Evolutionary conservation across 2,797 vertebrate species (phyloP), one percentile per base, ranked within the genome.

Genomic region (Eulemur coronatus): DNA sequence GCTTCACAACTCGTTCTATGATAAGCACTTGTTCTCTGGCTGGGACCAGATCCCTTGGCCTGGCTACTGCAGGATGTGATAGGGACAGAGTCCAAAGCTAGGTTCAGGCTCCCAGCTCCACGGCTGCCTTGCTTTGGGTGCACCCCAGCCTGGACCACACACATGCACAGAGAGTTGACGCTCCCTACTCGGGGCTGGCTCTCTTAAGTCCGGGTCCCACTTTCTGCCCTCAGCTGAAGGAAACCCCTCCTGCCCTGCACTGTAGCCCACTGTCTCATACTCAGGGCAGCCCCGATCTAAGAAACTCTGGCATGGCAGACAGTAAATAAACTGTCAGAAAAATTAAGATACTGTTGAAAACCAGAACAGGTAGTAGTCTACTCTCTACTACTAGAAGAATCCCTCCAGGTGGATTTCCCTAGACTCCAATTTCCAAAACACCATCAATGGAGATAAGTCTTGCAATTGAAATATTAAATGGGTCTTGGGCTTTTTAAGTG

Each of bases 21-120:
- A 98, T 96, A 98, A 98, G 97, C 22, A 15, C 86, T 97, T 91
- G 96, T 95, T 98, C 97, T 98, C 96, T 92, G 97, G 93, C 96
- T 97, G 81, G 65, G 96, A 98, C 97, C 98, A 97, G 96, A 96
- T 97, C 98, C 96, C 87, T 97, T 76, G 97, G 96, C 97, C 95
- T 97, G 93, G 94, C 96, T 96, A 97, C 96, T 95, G 95, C 97
- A 85, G 93, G 97, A 94, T 94, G 84, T 22, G 87, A 97, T 28
- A 93, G 94, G 96, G 96, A 96, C 81, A 96, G 50, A 96, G 93
- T 97, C 95, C 96, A 98, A 97, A 98, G 97, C 69, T 28, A 65
- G 33, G 59, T 18, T 18, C 14, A 52, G 81, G 11, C 18, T 35
- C 38, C 8, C 59, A 43, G 59, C 67, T 78, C 50, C 70, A 79